Evolutionary conservation across 2,888 invertebrate genomes (phyloP), one percentile per base, ranked within the genome.

Genomic region (Hemaris fuciformis): DNA sequence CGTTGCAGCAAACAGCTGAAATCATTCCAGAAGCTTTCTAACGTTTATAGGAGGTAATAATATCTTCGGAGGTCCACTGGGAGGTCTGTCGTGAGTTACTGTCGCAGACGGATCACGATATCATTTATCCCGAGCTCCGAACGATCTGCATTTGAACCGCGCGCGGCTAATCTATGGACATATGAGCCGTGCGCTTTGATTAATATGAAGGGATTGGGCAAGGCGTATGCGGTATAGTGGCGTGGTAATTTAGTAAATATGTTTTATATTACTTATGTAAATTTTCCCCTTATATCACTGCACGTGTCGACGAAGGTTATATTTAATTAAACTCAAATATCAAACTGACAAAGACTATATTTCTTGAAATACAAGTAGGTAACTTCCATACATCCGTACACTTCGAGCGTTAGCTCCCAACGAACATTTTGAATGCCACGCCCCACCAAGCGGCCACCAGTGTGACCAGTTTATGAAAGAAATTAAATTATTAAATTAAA

Each of bases 31-130:
- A 31, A 53, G 53, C 53, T 53, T 31, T 27, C n/a, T 13, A 25
- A 3, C 8, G n/a, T n/a, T n/a, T 80, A 77, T 76, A 71, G 72
- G 76, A 71, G 72, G 76, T 79, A 81, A 80, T 84, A 83, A 83
- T 83, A 82, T 76, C 76, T 75, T 72, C 71, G 65, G 73, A 73
- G 76, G 70, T 77, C 75, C 74, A 68, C 78, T 75, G 76, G 67
- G 71, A 65, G 63, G 70, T 68, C 66, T 64, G 63, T 59, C 58
- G 58, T 59, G 58, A 59, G 58, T 53, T 31, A 53, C 53, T 31
- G 53, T 31, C 53, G 18, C 10, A 10, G 18, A 10, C 18, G 31
- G 31, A 53, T 53, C 53, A 53, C 53, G 53, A 53, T 53, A 31
- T 53, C 53, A 53, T 53, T 53, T 53, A 53, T 53, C 31, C 48